Evolutionary conservation across 30 jellyfish, hydroid and myxozoan genomes (phyloP), one percentile per base, ranked within the genome.

Genomic region (Aurelia sp.): DNA sequence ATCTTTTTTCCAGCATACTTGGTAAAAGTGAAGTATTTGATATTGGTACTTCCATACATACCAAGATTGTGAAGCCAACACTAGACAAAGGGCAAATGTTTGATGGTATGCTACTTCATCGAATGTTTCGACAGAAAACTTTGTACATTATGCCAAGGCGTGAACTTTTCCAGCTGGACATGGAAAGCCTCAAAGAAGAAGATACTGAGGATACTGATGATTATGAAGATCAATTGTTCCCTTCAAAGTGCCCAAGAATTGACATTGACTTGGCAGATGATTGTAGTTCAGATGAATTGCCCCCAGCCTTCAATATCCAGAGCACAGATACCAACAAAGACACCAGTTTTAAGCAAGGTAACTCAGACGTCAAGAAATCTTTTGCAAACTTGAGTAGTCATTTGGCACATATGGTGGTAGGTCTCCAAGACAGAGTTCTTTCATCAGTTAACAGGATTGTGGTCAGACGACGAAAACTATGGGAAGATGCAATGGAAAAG

Each of bases 401-500:
- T 68, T 68, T 68, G 80, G 31, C 80, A 35, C 80, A 68, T 68
- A 13, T 68, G 31, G 31, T 62, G 10, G 63, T 12, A 68, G 31
- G 18, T 68, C 63, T 62, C 20, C 13, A 8, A 68, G 80, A 68
- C n/a, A 24, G 80, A 68, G 80, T 62, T 15, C 31, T 68, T 63
- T 12, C 31, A 13, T 9, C 80, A 68, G 31, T 15, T 63, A 68
- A 68, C 18, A 68, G 20, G 20, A 35, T 68, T 11, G 80, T 68
- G 20, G 80, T 68, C 9, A 68, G 80, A 62, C 80, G 80, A 68
- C 20, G 61, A 68, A 68, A 68, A 62, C 31, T 68, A 21, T 68
- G 80, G 80, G 80, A 68, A 68, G 80, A 68, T 35, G 80, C 58
- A 68, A 68, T 68, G 13, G 80, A 68, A 62, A 68, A 68, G 31